phyloP scores from a whole-genome alignment of 2,113 vertebrate species.

The Python bivittatus region DNA sequence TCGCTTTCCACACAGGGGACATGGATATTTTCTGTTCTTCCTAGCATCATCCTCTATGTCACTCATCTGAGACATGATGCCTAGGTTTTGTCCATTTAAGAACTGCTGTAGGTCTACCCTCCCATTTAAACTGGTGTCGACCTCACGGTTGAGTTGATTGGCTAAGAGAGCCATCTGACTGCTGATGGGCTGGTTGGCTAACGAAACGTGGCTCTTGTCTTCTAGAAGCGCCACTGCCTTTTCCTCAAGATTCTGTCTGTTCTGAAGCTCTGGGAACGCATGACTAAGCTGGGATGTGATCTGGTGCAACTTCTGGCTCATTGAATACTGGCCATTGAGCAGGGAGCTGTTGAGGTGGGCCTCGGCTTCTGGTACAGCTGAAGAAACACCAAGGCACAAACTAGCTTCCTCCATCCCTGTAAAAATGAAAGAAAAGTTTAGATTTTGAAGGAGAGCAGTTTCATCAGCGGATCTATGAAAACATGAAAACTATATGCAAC shows the following conservation, averaged over 20 bases:
- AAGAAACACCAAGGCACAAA: constrained; percentile 98
- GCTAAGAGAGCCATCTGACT: constrained; percentile 95
- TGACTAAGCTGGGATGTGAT: constrained; percentile 96
- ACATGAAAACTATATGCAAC: constrained; percentile 58
- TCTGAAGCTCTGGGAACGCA: constrained; percentile 93
- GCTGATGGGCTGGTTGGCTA: constrained; percentile 92
- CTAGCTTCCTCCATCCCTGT: constrained; percentile 98
- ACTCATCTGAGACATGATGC: constrained; percentile 99
- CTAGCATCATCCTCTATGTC: constrained; percentile 97
- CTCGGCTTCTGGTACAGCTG: constrained; percentile 88
- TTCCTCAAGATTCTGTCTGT: constrained; percentile 89
- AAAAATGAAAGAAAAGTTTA: constrained; percentile 58
- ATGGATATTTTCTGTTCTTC: constrained; percentile 97
- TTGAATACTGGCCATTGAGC: constrained; percentile 97
- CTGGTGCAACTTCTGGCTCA: constrained; percentile 98
- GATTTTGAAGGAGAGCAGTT: constrained; percentile 39
- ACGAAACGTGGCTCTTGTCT: constrained; percentile 89
- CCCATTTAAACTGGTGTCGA: constrained; percentile 90
- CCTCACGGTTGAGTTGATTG: constrained; percentile 93
- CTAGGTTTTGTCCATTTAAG: constrained; percentile 95
- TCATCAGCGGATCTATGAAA: constrained; percentile 5
- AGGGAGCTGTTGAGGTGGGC: constrained; percentile 90
- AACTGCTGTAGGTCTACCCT: constrained; percentile 97
- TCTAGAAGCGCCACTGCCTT: constrained; percentile 85
- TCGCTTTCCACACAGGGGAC: constrained; percentile 95